Conservation (phyloP, 2,797 vertebrate species). For the Esox lucius region DNA sequence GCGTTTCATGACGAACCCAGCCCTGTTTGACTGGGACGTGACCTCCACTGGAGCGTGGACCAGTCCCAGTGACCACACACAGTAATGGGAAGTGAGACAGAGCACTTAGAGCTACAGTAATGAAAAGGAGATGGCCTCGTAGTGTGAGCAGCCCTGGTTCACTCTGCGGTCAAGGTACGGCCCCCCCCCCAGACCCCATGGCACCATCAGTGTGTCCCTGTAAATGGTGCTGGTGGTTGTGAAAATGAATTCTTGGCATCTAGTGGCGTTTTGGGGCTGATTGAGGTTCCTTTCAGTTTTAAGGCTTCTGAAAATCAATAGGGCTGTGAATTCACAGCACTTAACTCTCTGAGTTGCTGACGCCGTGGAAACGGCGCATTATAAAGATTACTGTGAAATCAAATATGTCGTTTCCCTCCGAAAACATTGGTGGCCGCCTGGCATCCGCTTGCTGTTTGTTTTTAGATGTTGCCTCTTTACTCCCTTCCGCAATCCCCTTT, state of each 20-base stretch:
- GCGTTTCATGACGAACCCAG: not conserved
- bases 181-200: not conserved
- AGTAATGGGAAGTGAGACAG: not conserved
- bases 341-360: not conserved
- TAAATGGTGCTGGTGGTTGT: not conserved
- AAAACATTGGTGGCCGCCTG: not conserved
- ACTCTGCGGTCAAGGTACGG: not conserved
- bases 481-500: not conserved
- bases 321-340: not conserved
- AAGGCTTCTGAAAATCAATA: slow-evolving; percentile 9
- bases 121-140: not conserved
- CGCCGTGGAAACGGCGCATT: not conserved
- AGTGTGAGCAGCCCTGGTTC: not conserved
- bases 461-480: not conserved
- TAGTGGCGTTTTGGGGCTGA: not conserved
- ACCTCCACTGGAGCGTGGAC: not conserved
- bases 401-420: not conserved
- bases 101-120: not conserved
- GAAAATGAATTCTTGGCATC: not conserved
- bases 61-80: not conserved
- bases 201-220: not conserved
- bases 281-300: not conserved
- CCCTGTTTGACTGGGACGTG: not conserved
- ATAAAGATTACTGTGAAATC: not conserved
- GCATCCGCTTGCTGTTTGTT: not conserved